Percentiles rank a stretch among this genome's conserved stretches.
Conservation (phyloP, 2,113 vertebrate species). For the Mixornis gularis region DNA sequence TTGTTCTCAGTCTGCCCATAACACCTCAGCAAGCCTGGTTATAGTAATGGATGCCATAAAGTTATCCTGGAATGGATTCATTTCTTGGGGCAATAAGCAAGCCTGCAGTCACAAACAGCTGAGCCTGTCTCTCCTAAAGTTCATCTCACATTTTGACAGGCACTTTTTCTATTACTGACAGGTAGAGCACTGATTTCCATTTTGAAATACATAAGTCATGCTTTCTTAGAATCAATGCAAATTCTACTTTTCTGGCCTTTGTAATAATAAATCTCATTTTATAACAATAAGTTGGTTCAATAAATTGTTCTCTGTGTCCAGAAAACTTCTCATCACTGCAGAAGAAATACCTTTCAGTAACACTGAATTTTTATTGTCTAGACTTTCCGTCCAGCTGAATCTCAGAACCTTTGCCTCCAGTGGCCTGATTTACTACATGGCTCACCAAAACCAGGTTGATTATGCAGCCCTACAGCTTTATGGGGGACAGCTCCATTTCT, state of each 20-base stretch:
- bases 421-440: slow-evolving; percentile 83
- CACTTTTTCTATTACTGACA: neutral
- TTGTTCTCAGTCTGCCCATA: neutral
- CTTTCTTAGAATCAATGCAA: neutral
- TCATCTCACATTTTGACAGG: neutral
- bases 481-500: slow-evolving; percentile 76
- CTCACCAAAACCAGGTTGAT: slow-evolving; percentile 85
- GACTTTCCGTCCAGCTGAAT: slow-evolving; percentile 79
- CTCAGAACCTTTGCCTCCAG: slow-evolving; percentile 80
- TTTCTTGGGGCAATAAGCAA: neutral
- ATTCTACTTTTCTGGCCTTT: neutral
- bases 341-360: neutral
- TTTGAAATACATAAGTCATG: neutral
- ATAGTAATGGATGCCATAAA: neutral
- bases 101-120: neutral
- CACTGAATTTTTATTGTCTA: slow-evolving; percentile 48
- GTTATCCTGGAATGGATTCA: neutral
- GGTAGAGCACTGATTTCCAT: neutral
- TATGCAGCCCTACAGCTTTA: slow-evolving; percentile 80
- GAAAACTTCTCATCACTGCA: neutral
- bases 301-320: neutral
- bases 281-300: neutral
- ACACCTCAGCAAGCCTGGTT: neutral
- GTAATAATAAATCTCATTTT: neutral
- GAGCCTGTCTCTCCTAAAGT: neutral